Percentiles rank a stretch among this genome's conserved stretches.
Conservation (phyloP, 2,888 invertebrate genomes). For the Nebria brevicollis region DNA sequence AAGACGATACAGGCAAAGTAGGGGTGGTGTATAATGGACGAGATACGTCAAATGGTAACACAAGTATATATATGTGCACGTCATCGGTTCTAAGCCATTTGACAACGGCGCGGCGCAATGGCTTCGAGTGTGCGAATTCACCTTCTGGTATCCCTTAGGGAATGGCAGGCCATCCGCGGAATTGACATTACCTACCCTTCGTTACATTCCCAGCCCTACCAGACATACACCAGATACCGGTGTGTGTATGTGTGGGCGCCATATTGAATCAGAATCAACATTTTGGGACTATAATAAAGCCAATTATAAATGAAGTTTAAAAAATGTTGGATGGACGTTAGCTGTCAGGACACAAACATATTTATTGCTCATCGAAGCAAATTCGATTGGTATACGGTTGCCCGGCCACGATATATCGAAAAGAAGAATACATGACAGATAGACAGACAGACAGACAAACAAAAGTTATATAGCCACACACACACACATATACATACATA, state of each 20-base stretch:
- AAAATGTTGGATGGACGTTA: not conserved
- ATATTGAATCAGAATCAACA: not conserved
- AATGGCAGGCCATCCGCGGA: conserved; percentile 24
- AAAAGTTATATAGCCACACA: conserved; percentile 4
- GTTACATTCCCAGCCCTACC: not conserved
- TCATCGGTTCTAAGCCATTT: not conserved
- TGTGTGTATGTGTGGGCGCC: not conserved
- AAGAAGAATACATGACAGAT: conserved; percentile 31
- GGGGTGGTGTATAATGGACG: not conserved
- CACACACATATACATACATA: not conserved
- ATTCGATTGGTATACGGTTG: conserved; percentile 41
- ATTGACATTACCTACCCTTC: conserved; percentile 36
- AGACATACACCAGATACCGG: not conserved
- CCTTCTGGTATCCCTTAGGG: not conserved
- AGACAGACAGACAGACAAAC: conserved; percentile 40
- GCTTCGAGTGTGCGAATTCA: not conserved
- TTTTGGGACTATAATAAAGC: too few species aligned
- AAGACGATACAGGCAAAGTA: not conserved
- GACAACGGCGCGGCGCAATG: not conserved
- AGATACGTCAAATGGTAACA: conserved; percentile 1
- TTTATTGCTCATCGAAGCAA: conserved; percentile 44
- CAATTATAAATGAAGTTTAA: too few species aligned
- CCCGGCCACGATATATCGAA: conserved; percentile 29
- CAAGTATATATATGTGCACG: not conserved
- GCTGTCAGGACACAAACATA: conserved; percentile 24